Percentiles rank a stretch among this genome's conserved stretches.
phyloP scores from a whole-genome alignment of 2,797 vertebrate genomes.

The Florisuga fusca region DNA sequence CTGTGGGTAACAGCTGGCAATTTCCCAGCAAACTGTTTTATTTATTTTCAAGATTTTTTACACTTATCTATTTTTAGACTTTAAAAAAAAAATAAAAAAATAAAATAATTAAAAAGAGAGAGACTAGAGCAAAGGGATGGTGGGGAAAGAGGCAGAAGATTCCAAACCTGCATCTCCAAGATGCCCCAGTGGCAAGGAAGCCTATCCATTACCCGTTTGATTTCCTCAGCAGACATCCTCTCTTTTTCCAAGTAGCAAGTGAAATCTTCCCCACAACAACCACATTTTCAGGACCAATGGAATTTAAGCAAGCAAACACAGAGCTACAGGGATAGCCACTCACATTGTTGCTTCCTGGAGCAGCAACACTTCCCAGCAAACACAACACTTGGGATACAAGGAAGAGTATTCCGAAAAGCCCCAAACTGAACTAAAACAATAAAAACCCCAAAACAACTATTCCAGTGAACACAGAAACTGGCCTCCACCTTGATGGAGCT shows the following conservation, averaged over 20 bases:
- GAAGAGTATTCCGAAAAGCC: neutral
- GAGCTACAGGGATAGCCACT: neutral
- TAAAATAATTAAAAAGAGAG: too few relatives aligned
- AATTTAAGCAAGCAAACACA: neutral
- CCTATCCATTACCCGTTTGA: neutral
- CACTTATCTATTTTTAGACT: neutral
- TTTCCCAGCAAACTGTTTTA: neutral
- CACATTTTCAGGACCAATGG: neutral
- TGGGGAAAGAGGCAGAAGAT: neutral
- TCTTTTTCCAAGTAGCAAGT: neutral
- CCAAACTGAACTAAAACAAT: neutral
- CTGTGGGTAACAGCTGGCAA: neutral
- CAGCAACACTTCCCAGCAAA: neutral
- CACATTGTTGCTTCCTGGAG: neutral
- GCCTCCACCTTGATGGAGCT: neutral
- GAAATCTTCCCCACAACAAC: neutral
- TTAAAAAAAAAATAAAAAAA: too few relatives aligned
- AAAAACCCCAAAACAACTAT: neutral
- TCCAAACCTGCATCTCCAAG: neutral
- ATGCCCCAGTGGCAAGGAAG: neutral
- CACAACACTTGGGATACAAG: neutral
- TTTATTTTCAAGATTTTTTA: neutral
- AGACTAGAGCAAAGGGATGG: neutral
- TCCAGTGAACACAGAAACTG: neutral
- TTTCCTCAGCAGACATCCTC: neutral